A percentile compares a stretch with the other conserved stretches of the same genome.
Evolutionary conservation across 2,797 vertebrate genomes (phyloP).

Genomic region (Hylomyscus alleni): DNA sequence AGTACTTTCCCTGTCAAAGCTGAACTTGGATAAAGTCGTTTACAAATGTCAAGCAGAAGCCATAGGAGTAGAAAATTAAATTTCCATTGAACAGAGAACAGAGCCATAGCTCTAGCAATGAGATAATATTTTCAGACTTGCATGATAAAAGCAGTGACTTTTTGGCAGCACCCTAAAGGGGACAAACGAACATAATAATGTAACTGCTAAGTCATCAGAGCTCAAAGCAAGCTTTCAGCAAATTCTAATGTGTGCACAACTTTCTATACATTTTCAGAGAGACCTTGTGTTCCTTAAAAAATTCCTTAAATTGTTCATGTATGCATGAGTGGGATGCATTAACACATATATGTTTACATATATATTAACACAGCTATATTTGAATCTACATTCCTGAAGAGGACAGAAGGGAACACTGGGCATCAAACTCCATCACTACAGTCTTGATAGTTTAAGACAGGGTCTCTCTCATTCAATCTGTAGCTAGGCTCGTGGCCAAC

Average conservation of each 20-base stretch:
- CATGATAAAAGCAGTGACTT: slow-evolving; percentile 40
- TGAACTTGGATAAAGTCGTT: slow-evolving; percentile 76
- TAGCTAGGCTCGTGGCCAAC: background rate
- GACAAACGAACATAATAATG: background rate
- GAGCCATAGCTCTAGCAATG: slow-evolving; percentile 56
- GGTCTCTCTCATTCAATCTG: background rate
- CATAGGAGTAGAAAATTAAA: slow-evolving; percentile 69
- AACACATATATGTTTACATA: background rate
- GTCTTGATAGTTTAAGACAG: background rate
- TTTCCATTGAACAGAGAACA: slow-evolving; percentile 75
- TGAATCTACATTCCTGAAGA: background rate
- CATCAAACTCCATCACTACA: background rate
- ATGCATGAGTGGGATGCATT: background rate
- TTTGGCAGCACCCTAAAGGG: slow-evolving; percentile 38
- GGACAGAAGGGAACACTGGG: background rate
- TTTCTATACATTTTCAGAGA: slow-evolving; percentile 60
- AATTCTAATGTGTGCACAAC: slow-evolving; percentile 31
- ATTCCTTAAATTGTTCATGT: background rate
- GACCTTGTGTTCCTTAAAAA: background rate
- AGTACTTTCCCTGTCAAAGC: slow-evolving; percentile 74
- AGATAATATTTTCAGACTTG: slow-evolving; percentile 67
- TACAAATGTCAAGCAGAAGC: slow-evolving; percentile 60
- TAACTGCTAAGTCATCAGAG: background rate
- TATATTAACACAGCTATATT: background rate
- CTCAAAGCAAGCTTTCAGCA: slow-evolving; percentile 55